These are phyloP conservation scores for Pteropus rufus DNA, from an alignment of 2,797 vertebrate species.

Conservation along the genomic window DNA sequence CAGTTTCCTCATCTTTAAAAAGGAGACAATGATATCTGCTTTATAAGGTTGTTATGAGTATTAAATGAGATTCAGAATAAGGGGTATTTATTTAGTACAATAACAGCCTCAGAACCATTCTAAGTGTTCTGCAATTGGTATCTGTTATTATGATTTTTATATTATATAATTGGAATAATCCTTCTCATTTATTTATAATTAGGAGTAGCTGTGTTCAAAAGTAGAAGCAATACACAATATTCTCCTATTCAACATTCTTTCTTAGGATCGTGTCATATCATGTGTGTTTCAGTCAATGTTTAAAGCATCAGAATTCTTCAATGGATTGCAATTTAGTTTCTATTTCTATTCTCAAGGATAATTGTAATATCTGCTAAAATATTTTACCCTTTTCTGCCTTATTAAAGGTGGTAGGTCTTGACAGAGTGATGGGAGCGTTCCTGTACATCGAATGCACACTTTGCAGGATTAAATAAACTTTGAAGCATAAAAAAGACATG, in stretches of 20 bases:
- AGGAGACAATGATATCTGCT: neutral
- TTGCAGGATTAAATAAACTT: neutral
- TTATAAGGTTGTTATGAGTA: neutral
- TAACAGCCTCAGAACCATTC: neutral
- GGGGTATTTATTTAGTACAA: neutral
- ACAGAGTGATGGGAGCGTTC: neutral
- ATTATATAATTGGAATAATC: neutral
- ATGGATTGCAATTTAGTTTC: neutral
- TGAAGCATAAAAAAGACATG: neutral
- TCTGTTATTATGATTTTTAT: neutral
- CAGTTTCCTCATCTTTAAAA: neutral
- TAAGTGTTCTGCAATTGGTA: neutral
- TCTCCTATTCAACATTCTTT: neutral
- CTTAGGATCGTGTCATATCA: neutral
- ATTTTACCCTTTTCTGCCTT: neutral
- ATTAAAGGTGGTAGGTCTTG: neutral
- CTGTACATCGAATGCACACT: neutral
- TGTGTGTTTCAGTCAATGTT: neutral
- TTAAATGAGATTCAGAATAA: neutral
- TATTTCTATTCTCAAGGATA: neutral
- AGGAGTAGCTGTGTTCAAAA: neutral
- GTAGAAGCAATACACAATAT: neutral
- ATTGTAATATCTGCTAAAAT: neutral
- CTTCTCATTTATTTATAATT: neutral
- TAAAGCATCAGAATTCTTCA: neutral